Percentiles rank a stretch among this genome's conserved stretches.
phyloP scores from a whole-genome alignment of 1,140 invertebrate species.

The Caenorhabditis latens region DNA sequence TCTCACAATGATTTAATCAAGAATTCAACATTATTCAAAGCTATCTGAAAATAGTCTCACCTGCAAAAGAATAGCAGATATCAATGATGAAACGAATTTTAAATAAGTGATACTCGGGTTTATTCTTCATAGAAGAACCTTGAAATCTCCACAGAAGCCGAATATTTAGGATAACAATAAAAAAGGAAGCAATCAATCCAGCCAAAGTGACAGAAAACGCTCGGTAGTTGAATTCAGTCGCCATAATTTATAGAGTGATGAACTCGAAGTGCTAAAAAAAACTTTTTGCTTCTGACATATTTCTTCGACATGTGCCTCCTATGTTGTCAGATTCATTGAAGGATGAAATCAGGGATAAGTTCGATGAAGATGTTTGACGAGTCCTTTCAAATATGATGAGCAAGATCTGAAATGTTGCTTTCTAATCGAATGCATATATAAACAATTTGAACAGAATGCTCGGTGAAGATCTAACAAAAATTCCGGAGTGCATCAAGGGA shows the following conservation, averaged over 20 bases:
- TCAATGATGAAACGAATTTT: slow-evolving; percentile 31
- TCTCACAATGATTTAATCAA: too few relatives aligned
- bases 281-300: neutral
- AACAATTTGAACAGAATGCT: too few relatives aligned
- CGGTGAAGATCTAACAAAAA: too few relatives aligned
- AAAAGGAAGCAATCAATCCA: slow-evolving; percentile 4
- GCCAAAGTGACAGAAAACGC: neutral
- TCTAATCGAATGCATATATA: too few relatives aligned
- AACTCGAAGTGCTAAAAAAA: neutral
- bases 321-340: too few relatives aligned
- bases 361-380: too few relatives aligned
- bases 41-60: neutral
- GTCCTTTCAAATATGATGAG: too few relatives aligned
- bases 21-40: too few relatives aligned
- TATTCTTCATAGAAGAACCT: neutral
- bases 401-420: too few relatives aligned
- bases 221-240: neutral
- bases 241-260: neutral
- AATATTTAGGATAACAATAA: neutral
- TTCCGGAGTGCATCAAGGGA: too few relatives aligned
- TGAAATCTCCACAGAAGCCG: neutral
- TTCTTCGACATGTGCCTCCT: too few relatives aligned
- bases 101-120: slow-evolving; percentile 25
- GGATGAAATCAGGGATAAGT: too few relatives aligned
- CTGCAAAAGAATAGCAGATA: neutral